These are phyloP conservation scores for Batillaria attramentaria DNA, from an alignment of 1,140 invertebrate genomes.

Conservation along the genomic window DNA sequence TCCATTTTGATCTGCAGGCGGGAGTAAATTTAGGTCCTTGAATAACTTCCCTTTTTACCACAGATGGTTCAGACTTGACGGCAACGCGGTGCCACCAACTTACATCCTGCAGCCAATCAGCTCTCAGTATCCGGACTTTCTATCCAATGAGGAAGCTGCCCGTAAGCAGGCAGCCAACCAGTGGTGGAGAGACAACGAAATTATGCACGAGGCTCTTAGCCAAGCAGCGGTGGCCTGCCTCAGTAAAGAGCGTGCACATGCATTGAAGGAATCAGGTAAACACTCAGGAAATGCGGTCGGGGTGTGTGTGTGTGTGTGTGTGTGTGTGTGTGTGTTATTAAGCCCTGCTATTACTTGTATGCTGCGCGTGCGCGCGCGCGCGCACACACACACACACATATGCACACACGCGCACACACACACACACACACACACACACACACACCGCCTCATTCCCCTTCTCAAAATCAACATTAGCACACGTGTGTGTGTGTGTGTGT, in stretches of 20 bases:
- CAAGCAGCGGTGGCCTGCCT: constrained; percentile 38
- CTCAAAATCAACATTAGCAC: background rate
- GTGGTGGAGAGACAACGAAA: constrained; percentile 48
- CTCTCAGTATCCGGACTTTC: constrained; percentile 46
- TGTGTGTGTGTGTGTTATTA: constrained; percentile 5
- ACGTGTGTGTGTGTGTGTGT: too few relatives aligned
- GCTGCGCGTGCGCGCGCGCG: too few relatives aligned
- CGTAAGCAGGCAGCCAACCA: constrained; percentile 38
- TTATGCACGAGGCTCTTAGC: constrained; percentile 44
- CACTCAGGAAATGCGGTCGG: background rate
- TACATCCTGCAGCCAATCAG: constrained; percentile 79
- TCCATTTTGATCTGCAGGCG: background rate
- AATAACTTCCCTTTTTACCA: background rate
- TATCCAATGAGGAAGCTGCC: constrained; percentile 37
- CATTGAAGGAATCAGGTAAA: constrained; percentile 44
- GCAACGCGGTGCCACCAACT: constrained; percentile 81
- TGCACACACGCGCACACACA: too few relatives aligned
- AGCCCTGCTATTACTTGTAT: background rate
- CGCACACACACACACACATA: too few relatives aligned
- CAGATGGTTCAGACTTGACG: constrained; percentile 81
- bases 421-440: background rate
- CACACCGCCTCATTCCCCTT: background rate
- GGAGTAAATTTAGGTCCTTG: background rate
- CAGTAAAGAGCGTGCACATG: constrained; percentile 38
- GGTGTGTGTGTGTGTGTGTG: constrained; percentile 12